These are phyloP conservation scores for Micrastur ruficollis DNA, from an alignment of 2,797 vertebrate species.

Conservation along the genomic window DNA sequence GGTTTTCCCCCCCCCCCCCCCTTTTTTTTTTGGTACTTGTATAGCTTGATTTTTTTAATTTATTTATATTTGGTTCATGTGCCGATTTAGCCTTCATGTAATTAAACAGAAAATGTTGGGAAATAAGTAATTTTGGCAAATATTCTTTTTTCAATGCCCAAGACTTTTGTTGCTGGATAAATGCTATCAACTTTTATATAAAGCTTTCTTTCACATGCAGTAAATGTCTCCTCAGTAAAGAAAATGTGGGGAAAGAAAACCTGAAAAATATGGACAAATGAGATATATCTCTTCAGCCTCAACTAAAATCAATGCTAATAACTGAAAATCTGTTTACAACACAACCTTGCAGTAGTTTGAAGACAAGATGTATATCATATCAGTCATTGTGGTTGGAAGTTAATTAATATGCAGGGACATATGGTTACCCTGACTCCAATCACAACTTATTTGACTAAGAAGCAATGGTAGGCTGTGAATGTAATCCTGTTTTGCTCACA, in stretches of 20 bases:
- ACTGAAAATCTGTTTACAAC: neutral
- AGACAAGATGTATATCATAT: neutral
- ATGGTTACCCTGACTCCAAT: neutral
- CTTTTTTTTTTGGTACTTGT: neutral
- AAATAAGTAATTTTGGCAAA: neutral
- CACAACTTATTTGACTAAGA: neutral
- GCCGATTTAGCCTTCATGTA: neutral
- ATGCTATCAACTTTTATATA: neutral
- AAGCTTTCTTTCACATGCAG: neutral
- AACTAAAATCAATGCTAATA: neutral
- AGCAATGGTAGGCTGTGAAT: neutral
- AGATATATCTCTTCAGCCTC: neutral
- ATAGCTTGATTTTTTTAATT: neutral
- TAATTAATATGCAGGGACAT: neutral
- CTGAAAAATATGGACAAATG: neutral
- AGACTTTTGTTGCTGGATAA: neutral
- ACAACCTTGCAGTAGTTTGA: neutral
- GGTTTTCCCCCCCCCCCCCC: accelerated
- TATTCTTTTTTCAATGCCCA: neutral
- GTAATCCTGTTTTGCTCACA: neutral
- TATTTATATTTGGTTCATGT: neutral
- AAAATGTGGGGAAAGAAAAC: neutral
- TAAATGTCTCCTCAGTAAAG: neutral
- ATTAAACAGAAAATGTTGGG: neutral
- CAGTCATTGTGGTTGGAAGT: neutral